Evolutionary conservation across 2,888 invertebrate species (phyloP).

Genomic region (Tridacna crocea): DNA sequence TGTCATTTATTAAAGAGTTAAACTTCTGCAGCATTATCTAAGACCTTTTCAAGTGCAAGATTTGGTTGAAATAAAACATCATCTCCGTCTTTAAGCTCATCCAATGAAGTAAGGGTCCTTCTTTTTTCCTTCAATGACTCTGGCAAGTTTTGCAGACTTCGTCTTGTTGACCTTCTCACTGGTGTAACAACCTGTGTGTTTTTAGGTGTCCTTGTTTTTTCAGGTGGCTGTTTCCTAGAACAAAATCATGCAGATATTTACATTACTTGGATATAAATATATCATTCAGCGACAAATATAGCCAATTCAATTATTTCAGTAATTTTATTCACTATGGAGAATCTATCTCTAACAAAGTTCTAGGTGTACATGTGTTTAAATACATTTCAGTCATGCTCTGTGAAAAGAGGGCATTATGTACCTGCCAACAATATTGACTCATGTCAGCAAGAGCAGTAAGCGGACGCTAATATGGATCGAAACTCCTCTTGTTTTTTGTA

Average conservation of each 20-base stretch:
- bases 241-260: not conserved
- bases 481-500: too few relatives aligned
- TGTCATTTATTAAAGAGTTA: too few relatives aligned
- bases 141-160: constrained; percentile 68
- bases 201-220: not conserved
- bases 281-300: not conserved
- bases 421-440: too few relatives aligned
- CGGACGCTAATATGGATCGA: too few relatives aligned
- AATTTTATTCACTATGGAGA: too few relatives aligned
- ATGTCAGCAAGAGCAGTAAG: too few relatives aligned
- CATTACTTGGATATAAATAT: not conserved
- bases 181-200: constrained; percentile 71
- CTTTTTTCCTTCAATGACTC: constrained; percentile 71
- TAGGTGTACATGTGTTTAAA: too few relatives aligned
- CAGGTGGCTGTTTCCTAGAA: constrained; percentile 1
- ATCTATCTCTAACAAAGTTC: too few relatives aligned
- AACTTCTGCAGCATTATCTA: too few relatives aligned
- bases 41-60: constrained; percentile 54
- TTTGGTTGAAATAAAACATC: constrained; percentile 71
- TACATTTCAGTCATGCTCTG: too few relatives aligned
- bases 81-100: constrained; percentile 62
- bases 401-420: too few relatives aligned
- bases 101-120: constrained; percentile 61
- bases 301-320: not conserved
- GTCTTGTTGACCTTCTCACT: constrained; percentile 75